These are phyloP conservation scores for Zosterops hypoxanthus DNA, from an alignment of 2,113 vertebrate genomes.

Conservation along the genomic window DNA sequence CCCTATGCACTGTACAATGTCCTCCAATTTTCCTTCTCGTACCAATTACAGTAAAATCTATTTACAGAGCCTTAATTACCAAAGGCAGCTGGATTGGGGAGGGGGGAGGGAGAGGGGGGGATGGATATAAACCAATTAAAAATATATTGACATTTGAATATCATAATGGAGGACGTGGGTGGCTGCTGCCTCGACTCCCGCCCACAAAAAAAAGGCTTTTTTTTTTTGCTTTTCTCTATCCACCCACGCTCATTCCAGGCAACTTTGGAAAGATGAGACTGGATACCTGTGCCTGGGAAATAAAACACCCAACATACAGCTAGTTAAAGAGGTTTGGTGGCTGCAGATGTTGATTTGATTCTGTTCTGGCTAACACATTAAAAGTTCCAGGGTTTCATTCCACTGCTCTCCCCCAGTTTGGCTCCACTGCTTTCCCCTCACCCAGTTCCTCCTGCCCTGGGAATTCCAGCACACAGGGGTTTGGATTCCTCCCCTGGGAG, in stretches of 20 bases:
- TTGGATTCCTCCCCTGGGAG: background rate
- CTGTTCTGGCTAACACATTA: background rate
- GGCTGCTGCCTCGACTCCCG: conserved; percentile 51
- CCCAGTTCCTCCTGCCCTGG: background rate
- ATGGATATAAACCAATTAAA: conserved; percentile 66
- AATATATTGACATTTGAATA: conserved; percentile 73
- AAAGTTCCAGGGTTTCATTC: background rate
- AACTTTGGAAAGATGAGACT: conserved; percentile 18
- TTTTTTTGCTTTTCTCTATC: conserved; percentile 22
- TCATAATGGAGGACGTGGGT: conserved; percentile 63
- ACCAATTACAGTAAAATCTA: conserved; percentile 70
- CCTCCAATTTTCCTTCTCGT: conserved; percentile 55
- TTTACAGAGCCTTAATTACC: conserved; percentile 69
- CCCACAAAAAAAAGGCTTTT: conserved; percentile 8
- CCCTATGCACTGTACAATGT: conserved; percentile 18
- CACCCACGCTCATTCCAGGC: conserved; percentile 59
- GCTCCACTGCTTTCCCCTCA: rapidly evolving
- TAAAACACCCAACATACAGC: background rate
- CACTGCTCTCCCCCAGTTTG: background rate
- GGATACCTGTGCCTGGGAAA: conserved; percentile 21
- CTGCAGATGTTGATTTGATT: background rate
- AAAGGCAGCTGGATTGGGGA: conserved; percentile 23
- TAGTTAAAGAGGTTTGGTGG: background rate
- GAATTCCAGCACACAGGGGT: rapidly evolving
- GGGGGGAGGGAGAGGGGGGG: background rate